These are phyloP conservation scores for Heterodera filipjevi DNA, from an alignment of 2,888 invertebrate genomes.

Conservation along the genomic window DNA sequence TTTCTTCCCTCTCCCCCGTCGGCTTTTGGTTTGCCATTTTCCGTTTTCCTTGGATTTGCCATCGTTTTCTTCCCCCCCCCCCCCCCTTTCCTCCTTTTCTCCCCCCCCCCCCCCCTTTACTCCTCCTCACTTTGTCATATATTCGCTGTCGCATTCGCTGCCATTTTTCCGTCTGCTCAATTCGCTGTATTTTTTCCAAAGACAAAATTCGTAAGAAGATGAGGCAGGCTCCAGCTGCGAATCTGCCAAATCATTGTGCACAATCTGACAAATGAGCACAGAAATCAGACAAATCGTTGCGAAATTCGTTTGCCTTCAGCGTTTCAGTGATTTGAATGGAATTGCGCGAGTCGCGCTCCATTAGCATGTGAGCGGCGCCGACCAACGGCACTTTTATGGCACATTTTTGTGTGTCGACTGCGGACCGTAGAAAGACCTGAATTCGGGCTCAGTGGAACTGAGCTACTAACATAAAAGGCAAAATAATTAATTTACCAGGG, in stretches of 20 bases:
- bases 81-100: too few relatives aligned
- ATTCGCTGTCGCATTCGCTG: conserved; percentile 21
- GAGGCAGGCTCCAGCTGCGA: conserved; percentile 22
- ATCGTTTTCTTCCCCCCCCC: too few relatives aligned
- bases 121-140: conserved; percentile 13
- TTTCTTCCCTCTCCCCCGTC: too few relatives aligned
- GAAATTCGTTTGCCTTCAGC: conserved; percentile 18
- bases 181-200: conserved; percentile 33
- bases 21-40: too few relatives aligned
- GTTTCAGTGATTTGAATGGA: conserved; percentile 28
- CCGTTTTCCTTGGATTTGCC: too few relatives aligned
- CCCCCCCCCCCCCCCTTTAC: too few relatives aligned
- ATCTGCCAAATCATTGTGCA: conserved; percentile 30
- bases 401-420: conserved; percentile 21
- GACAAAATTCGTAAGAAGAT: conserved; percentile 33
- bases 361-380: conserved; percentile 35
- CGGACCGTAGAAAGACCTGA: conserved; percentile 32
- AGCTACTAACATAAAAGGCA: not conserved
- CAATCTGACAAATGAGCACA: not conserved
- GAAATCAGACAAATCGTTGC: not conserved
- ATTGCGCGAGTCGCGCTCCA: conserved; percentile 32
- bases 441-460: not conserved
- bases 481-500: not conserved
- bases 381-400: conserved; percentile 29
- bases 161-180: not conserved